Base-by-base conservation (phyloP, 2,113 vertebrate genomes). In the Osmerus mordax region DNA sequence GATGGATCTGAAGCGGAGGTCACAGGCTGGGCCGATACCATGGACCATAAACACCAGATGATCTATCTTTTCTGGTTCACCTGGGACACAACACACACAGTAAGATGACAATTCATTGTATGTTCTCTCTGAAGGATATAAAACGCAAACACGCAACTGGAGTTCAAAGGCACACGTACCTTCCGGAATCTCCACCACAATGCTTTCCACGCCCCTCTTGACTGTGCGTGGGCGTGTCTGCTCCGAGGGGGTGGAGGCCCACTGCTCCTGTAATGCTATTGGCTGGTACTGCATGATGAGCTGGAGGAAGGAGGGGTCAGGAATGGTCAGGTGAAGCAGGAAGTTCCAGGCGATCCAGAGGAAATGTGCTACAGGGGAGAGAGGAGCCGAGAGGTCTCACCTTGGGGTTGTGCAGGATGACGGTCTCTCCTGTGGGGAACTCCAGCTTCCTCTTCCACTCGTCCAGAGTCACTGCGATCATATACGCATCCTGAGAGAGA, bases 11-110 rank as follows among this genome's bases (percentile, higher is more conserved):
- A 99, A 95, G 29, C 96, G 96, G 14, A 99, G 91, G 86, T 99
- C 97, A 71, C 97, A 99, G 0, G 96, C 95, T 0, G 97, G 97
- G 23, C 97, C 97, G 9, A 99, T 99, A 0, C 97, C 97, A 21
- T 99, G 97, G 54, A 99, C 96, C 91, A 99, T 95, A 19, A 99
- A 98, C 66, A 99, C 96, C 80, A 99, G 88, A 72, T 99, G 97
- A 71, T 98, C 96, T n/a, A 99, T 94, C 19, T 93, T 91, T 61
- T 93, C 92, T 0, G 96, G 94, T 81, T 99, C 97, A 18, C 95
- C 97, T 97, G 28, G 0, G 72, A 36, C 51, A 69, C 53, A 7
- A 25, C n/a, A 62, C 56, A 36, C 32, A 61, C 51, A 47, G 28
- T 55, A 54, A 67, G n/a, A 12, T 21, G 9, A 5, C 58, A 47